Percentiles rank a stretch among this genome's conserved stretches.
Evolutionary conservation across 1,140 invertebrate genomes (phyloP).

Genomic region (Zeugodacus cucurbitae): DNA sequence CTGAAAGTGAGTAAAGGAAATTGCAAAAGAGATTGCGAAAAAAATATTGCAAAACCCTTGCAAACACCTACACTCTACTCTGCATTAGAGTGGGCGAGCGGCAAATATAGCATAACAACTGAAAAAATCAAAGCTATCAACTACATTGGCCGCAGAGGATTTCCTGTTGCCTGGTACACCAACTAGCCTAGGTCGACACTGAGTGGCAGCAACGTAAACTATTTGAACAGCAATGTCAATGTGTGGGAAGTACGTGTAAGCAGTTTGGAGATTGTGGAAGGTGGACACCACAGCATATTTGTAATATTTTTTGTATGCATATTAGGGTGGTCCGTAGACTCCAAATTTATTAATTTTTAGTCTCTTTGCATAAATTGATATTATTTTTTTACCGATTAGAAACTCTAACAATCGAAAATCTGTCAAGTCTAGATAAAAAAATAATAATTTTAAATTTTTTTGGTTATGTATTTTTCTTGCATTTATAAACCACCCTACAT

Average conservation of each 20-base stretch:
- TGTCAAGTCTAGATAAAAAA: too few species aligned
- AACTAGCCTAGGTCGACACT: neutral
- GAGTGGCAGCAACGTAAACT: neutral
- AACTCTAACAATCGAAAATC: too few species aligned
- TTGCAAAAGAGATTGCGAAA: neutral
- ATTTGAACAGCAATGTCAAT: neutral
- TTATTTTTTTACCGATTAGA: too few species aligned
- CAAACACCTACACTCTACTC: too few species aligned
- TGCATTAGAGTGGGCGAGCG: too few species aligned
- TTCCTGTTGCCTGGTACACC: constrained; percentile 28
- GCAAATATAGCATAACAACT: neutral
- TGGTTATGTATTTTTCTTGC: too few species aligned
- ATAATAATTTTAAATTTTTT: too few species aligned
- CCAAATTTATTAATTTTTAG: too few species aligned
- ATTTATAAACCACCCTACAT: too few species aligned
- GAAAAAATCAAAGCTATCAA: constrained; percentile 33
- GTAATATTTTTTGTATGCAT: neutral
- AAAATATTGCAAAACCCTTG: too few species aligned
- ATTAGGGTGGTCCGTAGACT: neutral
- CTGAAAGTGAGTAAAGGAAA: constrained; percentile 35
- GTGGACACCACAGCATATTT: neutral
- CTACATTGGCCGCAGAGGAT: constrained; percentile 22
- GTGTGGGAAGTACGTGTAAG: neutral
- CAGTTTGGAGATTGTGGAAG: neutral
- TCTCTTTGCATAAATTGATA: too few species aligned